Conservation (phyloP, 2,888 invertebrate genomes). For the Macrophya alboannulata region DNA sequence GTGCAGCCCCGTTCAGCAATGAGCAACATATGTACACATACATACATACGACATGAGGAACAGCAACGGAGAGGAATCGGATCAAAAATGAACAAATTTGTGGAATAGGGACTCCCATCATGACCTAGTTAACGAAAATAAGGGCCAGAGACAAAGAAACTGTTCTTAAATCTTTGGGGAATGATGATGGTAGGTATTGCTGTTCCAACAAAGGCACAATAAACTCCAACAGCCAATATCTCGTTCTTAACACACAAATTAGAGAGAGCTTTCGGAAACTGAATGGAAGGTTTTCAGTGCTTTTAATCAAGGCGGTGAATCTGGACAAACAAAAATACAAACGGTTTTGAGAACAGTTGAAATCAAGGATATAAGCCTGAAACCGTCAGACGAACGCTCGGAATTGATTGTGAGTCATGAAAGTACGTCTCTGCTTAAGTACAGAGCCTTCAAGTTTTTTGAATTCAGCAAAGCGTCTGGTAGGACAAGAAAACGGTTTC, state of each 20-base stretch:
- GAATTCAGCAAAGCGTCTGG: neutral
- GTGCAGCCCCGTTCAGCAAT: neutral
- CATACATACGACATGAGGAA: neutral
- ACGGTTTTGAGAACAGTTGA: neutral
- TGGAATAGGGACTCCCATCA: neutral
- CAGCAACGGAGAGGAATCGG: neutral
- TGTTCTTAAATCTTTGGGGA: neutral
- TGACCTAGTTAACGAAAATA: neutral
- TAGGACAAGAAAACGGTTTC: neutral
- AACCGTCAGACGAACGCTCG: neutral
- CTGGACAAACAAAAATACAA: neutral
- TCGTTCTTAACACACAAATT: neutral
- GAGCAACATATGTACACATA: neutral
- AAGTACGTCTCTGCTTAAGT: neutral
- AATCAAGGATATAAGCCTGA: neutral
- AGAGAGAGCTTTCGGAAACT: neutral
- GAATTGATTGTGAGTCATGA: neutral
- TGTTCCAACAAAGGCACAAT: neutral
- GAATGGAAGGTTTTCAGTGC: neutral
- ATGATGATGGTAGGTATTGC: neutral
- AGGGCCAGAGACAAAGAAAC: conserved; percentile 11
- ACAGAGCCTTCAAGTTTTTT: neutral
- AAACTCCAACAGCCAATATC: neutral
- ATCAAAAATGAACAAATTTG: neutral
- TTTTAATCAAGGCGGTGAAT: neutral